phyloP scores from a whole-genome alignment of 2,113 vertebrate genomes.

The Bubalus kerabau region DNA sequence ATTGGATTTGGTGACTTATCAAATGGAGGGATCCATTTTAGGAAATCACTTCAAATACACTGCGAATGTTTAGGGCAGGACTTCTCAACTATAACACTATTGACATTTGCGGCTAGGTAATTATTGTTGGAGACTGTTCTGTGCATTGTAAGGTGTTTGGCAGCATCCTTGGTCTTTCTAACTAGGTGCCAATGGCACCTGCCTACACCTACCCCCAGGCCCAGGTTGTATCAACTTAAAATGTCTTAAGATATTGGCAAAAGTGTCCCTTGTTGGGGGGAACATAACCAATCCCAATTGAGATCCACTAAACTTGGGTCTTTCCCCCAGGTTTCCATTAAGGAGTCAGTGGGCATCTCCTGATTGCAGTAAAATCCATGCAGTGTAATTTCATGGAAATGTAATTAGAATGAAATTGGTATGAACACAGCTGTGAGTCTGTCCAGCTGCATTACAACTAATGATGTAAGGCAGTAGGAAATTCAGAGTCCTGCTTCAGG shows the following conservation, averaged over 20 bases:
- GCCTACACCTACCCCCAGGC: neutral
- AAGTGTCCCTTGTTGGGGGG: neutral
- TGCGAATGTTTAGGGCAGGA: neutral
- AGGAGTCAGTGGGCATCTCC: slow-evolving; percentile 26
- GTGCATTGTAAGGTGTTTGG: neutral
- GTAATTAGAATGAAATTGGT: slow-evolving; percentile 55
- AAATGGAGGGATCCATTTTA: neutral
- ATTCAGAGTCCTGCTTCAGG: neutral
- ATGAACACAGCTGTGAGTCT: slow-evolving; percentile 37
- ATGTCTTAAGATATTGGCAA: neutral
- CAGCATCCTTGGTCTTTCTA: neutral
- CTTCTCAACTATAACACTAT: neutral
- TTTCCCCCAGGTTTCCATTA: slow-evolving; percentile 39
- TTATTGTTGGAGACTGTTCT: neutral
- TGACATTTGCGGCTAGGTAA: neutral
- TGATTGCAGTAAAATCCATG: slow-evolving; percentile 55
- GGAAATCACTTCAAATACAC: neutral
- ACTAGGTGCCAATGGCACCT: neutral
- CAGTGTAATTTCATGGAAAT: slow-evolving; percentile 41
- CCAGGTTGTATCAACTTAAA: neutral
- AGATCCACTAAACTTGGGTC: neutral
- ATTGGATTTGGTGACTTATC: neutral
- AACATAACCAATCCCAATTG: neutral
- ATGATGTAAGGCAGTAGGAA: neutral
- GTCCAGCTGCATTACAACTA: neutral